Evolutionary conservation across 1,140 invertebrate species (phyloP).

Genomic region (Parapsyche elsis): DNA sequence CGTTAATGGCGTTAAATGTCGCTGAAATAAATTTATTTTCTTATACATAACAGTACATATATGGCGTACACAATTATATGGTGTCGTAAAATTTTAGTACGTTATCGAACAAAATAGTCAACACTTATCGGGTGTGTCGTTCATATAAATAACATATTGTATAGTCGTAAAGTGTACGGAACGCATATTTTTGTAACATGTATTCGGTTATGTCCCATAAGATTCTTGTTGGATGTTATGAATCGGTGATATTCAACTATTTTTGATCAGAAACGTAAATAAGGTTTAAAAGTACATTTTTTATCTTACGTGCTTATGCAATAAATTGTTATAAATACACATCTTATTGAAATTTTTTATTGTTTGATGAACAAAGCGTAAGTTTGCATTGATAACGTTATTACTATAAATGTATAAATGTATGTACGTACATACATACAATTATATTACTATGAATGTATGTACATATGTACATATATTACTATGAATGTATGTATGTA

Average conservation of each 20-base stretch:
- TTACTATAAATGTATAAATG: no score
- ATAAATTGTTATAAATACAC: no score
- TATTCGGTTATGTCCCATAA: not conserved
- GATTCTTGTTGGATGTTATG: not conserved
- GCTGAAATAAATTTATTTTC: conserved; percentile 2
- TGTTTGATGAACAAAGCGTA: no score
- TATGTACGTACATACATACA: no score
- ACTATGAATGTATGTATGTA: not conserved
- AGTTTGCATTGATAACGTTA: no score
- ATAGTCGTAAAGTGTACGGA: not conserved
- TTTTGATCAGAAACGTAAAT: no score
- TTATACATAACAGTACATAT: no score
- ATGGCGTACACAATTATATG: not conserved
- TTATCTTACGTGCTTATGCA: no score
- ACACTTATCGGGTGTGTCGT: not conserved
- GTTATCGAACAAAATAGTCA: conserved; percentile 3
- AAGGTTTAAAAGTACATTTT: no score
- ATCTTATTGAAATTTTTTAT: no score
- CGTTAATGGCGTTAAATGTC: not conserved
- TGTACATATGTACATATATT: not conserved
- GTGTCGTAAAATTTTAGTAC: conserved; percentile 5
- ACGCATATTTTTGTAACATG: not conserved
- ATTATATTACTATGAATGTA: no score
- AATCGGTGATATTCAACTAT: no score
- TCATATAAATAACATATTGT: not conserved